Base-by-base conservation (phyloP, 2,797 vertebrate species). In the Halcyon smyrnensis region DNA sequence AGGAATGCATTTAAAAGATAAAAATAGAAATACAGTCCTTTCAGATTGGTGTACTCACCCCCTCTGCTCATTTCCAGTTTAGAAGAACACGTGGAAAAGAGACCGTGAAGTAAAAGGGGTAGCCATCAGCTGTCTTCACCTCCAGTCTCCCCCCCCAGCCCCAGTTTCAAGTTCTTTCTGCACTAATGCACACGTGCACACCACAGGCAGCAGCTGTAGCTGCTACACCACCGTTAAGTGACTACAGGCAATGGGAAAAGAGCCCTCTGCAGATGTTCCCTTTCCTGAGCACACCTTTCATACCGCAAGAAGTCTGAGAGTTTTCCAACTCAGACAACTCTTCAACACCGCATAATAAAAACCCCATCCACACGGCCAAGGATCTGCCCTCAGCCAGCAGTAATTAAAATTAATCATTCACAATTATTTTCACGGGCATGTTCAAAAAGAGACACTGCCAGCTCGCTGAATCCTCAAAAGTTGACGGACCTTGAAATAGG, bases 401-500 rank as follows among this genome's bases (percentile, higher is more conserved):
- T 92, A 95, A 97, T 95, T 96, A 95, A 95, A 95, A 96, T 94
- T 97, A 95, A 97, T 96, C 62, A 93, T 87, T 95, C 92, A 95
- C 88, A 87, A 92, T 97, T 95, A 95, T 95, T 97, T 97, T 95
- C 95, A 94, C 14, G 57, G 64, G 34, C 67, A 85, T 73, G 60
- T 85, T 96, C 75, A 83, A 81, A 95, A 95, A 87, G 68, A 94
- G 78, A 75, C 68, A 41, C 71, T 1, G 45, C 51, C 88, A 85
- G 90, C 78, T 89, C 18, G 0, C 88, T 48, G 78, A 89, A 89
- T 94, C 81, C 94, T 97, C 88, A 62, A 89, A 89, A 95, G 90
- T 20, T 96, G 94, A 95, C 94, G 92, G 96, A 96, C 96, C 95
- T 95, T 97, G 96, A 97, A 96, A 96, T 95, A 97, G 93, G 90